Evolutionary conservation across 2,113 vertebrate genomes (phyloP), one percentile per base, ranked within the genome.

Genomic region (Semicossyphus pulcher): DNA sequence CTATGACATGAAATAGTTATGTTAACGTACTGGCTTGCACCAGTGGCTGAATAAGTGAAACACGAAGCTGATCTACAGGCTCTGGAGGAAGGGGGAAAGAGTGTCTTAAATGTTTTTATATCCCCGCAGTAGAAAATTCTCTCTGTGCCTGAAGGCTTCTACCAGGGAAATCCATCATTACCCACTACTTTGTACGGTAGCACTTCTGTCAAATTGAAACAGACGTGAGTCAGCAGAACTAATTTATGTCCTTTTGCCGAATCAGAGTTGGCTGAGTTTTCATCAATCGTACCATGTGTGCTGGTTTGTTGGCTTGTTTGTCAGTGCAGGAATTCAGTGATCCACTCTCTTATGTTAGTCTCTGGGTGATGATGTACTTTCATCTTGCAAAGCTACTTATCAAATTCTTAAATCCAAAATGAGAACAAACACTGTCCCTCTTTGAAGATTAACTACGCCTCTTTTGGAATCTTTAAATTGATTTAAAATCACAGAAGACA

Each of bases 361-460:
- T 41, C 47, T 49, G 32, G 21, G 15, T 26, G 69, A 44, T 37
- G 42, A 37, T 37, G 23, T n/a, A 11, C 47, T 59, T 53, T 60
- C 45, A 42, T 20, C 37, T 32, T n/a, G 15, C 5, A 34, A 67
- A 32, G 64, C 49, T 44, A 32, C 37, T 67, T 25, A 37, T 54
- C 49, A 32, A 25, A 26, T 16, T 44, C 26, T 23, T 29, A 23
- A 44, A 44, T 44, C 51, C 26, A 39, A 42, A 66, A 29, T 29
- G 18, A 4, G 4, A 12, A 34, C 10, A 28, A 49, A 60, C 36
- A 29, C 41, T 14, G 18, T 23, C 29, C 15, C 36, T 53, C 14
- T 61, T 68, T 39, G 37, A 52, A 54, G 29, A 76, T 60, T 32
- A 42, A 59, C 16, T 1, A 4, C 3, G 23, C 34, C 18, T n/a